Evolutionary conservation across 2,113 vertebrate genomes (phyloP).

Genomic region (Ciconia stormi): DNA sequence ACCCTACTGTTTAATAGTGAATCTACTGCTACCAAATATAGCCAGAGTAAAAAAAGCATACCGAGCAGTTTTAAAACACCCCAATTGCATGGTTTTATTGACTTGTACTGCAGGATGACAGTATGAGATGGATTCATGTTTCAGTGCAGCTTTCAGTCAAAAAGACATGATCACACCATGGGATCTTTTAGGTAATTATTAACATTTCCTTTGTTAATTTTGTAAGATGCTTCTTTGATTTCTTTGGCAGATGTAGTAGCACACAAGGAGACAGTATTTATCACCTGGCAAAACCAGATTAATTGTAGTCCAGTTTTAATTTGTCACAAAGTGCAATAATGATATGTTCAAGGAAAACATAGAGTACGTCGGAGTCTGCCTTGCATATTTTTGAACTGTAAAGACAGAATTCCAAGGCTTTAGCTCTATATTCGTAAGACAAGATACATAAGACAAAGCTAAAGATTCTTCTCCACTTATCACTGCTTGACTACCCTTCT

Average conservation of each 20-base stretch:
- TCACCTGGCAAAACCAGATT: neutral
- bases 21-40: neutral
- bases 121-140: neutral
- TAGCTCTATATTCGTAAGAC: neutral
- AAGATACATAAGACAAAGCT: neutral
- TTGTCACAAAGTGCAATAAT: neutral
- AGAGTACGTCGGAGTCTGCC: neutral
- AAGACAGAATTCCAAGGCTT: neutral
- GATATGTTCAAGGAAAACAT: neutral
- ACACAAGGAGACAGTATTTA: neutral
- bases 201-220: neutral
- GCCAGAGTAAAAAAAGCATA: neutral
- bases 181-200: neutral
- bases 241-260: neutral
- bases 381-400: neutral
- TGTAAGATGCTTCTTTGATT: neutral
- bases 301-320: neutral
- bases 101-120: neutral
- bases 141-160: neutral
- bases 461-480: neutral
- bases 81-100: neutral
- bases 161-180: neutral
- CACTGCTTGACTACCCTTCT: neutral
- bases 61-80: neutral
- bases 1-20: neutral